A percentile compares a stretch with the other conserved stretches of the same genome.
These are phyloP conservation scores for Streblospio benedicti DNA, from an alignment of 1,140 invertebrate species.

Conservation along the genomic window DNA sequence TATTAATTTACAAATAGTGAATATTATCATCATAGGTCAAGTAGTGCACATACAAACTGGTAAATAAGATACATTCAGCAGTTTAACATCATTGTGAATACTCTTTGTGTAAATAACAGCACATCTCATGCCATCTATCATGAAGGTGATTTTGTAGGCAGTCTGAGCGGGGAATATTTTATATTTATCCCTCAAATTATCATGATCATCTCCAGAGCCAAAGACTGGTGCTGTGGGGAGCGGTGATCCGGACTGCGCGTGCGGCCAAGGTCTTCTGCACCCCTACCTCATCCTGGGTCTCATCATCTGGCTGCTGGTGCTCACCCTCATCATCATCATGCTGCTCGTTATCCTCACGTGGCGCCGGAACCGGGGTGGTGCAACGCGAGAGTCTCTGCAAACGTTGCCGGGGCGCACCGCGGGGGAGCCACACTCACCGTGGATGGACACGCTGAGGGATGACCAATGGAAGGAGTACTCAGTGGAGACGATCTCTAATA, in stretches of 20 bases:
- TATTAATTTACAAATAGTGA: no score
- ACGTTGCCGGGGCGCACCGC: neutral
- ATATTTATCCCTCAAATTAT: no score
- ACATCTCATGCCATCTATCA: no score
- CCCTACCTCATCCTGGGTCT: neutral
- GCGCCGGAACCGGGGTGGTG: neutral
- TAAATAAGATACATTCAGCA: no score
- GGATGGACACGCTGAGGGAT: neutral
- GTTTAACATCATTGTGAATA: no score
- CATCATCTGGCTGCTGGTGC: conserved; percentile 6
- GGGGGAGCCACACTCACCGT: no score
- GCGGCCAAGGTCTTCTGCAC: neutral
- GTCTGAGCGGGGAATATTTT: no score
- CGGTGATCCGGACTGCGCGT: neutral
- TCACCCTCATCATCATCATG: neutral
- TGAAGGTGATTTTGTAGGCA: no score
- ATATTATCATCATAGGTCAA: no score
- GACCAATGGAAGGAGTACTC: conserved; percentile 7
- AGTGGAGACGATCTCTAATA: conserved; percentile 6
- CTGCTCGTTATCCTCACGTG: conserved; percentile 2
- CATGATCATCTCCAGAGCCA: no score
- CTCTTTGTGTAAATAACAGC: no score
- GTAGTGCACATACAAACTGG: no score
- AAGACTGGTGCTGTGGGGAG: neutral
- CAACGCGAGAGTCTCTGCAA: neutral